Base-by-base conservation (phyloP, 2,113 vertebrate species). In the Chionomys nivalis region DNA sequence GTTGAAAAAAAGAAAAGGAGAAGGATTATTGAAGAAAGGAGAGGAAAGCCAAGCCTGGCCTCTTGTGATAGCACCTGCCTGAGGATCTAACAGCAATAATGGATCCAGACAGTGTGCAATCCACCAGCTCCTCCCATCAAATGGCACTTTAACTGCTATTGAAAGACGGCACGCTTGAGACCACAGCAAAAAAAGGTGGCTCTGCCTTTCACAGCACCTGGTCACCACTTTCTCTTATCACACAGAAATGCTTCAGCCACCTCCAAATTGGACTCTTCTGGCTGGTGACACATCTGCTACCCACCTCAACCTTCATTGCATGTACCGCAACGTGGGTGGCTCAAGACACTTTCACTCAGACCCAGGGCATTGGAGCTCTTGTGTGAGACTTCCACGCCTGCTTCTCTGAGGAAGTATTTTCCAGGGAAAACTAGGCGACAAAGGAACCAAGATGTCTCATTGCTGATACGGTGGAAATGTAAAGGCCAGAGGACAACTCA, bases 161-260 rank as follows among this genome's bases (percentile, higher is more conserved):
- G 97, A 98, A 98, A 98, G 98, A 97, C 88, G 91, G 23, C 85
- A 81, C 19, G 93, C 97, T 97, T 97, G 98, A 98, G 97, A 97
- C 97, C 93, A 36, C 95, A 93, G 97, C 78, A 94, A 97, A 98
- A 97, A 98, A 98, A 98, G 97, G 97, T 73, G 97, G 95, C 94
- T 96, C 98, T 2, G 91, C 96, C 97, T 98, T 98, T 98, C 98
- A 98, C 97, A 98, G 98, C 97, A 94, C 97, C 97, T 90, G 65
- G 94, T 89, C 96, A 93, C 98, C 96, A 97, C 98, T 96, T 96
- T 97, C 89, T 90, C 97, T 98, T 98, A 98, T 98, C 94, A 9
- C 83, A 63, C 3, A 85, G 97, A 98, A 98, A 97, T 6, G 96
- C 96, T 98, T 94, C 88, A 92, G 72, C 94, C 75, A 97, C 95